Conservation (phyloP, 2,888 invertebrate genomes). For the Acronicta leporina region DNA sequence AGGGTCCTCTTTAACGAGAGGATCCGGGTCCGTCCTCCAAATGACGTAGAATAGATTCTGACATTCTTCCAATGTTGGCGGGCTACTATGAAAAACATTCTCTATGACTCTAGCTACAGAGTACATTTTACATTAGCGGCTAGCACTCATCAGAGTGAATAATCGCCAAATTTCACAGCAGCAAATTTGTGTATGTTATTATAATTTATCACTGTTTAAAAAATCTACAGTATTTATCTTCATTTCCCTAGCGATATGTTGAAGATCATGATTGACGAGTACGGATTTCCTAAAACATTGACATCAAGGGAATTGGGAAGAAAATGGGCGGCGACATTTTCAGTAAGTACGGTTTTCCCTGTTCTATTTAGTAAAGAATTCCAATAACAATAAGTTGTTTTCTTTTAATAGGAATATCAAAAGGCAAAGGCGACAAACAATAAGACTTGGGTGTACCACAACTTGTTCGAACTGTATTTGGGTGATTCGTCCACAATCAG, state of each 20-base stretch:
- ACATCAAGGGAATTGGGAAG: conserved; percentile 75
- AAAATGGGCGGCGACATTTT: conserved; percentile 81
- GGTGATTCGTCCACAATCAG: conserved; percentile 77
- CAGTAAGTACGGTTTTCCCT: conserved; percentile 65
- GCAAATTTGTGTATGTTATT: too few relatives aligned
- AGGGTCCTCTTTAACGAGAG: too few relatives aligned
- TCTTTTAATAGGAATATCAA: conserved; percentile 77
- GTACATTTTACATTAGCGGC: too few relatives aligned
- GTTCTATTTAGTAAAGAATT: neutral
- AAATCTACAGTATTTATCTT: conserved; percentile 8
- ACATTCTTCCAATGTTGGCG: too few relatives aligned
- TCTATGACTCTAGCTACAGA: too few relatives aligned
- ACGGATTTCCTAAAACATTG: conserved; percentile 78
- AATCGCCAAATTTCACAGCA: too few relatives aligned
- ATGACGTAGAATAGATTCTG: too few relatives aligned
- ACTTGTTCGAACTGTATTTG: conserved; percentile 78
- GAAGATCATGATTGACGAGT: conserved; percentile 77
- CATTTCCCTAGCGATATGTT: conserved; percentile 70
- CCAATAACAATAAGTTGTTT: neutral
- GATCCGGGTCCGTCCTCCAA: too few relatives aligned
- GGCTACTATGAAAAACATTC: too few relatives aligned
- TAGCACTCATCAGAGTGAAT: too few relatives aligned
- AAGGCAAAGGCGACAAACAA: conserved; percentile 83
- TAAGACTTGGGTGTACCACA: conserved; percentile 80
- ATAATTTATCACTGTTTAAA: too few relatives aligned